Evolutionary conservation across 2,888 invertebrate species (phyloP).

Genomic region (Quadroppia sp.): DNA sequence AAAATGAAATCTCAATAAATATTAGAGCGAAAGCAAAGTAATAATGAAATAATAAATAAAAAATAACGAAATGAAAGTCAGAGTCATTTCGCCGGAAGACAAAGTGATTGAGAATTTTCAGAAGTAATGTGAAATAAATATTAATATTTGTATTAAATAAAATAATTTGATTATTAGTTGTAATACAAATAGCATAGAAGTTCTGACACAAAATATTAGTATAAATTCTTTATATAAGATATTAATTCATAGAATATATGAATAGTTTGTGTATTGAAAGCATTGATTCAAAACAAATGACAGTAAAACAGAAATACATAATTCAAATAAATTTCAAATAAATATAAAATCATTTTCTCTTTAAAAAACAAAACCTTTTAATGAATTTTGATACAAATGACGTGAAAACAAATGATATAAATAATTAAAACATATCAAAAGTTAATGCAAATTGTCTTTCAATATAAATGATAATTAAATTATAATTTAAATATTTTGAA

Average conservation of each 20-base stretch:
- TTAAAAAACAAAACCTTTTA: no score
- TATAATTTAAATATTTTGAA: neutral
- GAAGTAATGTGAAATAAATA: conserved; percentile 19
- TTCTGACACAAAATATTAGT: neutral
- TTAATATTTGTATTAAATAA: neutral
- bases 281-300: no score
- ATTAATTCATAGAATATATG: no score
- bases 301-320: no score
- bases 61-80: neutral
- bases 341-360: no score
- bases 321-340: no score
- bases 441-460: neutral
- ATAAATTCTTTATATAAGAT: no score
- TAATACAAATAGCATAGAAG: neutral
- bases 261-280: no score
- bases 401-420: neutral
- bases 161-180: neutral
- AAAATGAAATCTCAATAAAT: neutral
- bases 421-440: neutral
- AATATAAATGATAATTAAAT: neutral
- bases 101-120: conserved; percentile 15
- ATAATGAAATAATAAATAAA: neutral
- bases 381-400: no score
- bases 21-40: neutral
- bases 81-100: neutral